A percentile compares a stretch with the other conserved stretches of the same genome.
Conservation (phyloP, 2,113 vertebrate genomes). For the Oxygymnocypris stewartii region DNA sequence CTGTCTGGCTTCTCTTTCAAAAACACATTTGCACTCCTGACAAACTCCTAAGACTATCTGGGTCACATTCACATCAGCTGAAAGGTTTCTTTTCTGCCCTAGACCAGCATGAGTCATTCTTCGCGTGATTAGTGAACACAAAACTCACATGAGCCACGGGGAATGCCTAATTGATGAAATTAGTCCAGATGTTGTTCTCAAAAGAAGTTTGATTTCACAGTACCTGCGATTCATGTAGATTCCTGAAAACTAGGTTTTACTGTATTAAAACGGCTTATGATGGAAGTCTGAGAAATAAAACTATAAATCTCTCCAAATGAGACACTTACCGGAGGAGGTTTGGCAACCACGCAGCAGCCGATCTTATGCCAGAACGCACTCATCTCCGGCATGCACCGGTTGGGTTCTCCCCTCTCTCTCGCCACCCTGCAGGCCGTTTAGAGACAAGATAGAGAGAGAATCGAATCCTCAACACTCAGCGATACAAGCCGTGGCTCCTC, state of each 20-base stretch:
- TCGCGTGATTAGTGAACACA: constrained; percentile 3
- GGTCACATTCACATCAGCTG: constrained; percentile 46
- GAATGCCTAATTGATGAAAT: constrained; percentile 21
- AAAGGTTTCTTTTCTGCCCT: constrained; percentile 32
- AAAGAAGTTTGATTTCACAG: background rate
- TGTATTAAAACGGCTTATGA: background rate
- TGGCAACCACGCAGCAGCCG: constrained; percentile 91
- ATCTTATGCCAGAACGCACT: constrained; percentile 97
- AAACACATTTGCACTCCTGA: constrained; percentile 42
- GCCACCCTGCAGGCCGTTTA: constrained; percentile 65
- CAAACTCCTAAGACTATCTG: constrained; percentile 39
- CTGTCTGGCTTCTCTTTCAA: constrained; percentile 38
- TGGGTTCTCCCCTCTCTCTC: constrained; percentile 58
- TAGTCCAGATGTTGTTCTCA: constrained; percentile 34
- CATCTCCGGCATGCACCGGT: constrained; percentile 72
- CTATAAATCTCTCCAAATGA: background rate
- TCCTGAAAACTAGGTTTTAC: background rate
- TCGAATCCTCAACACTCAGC: background rate
- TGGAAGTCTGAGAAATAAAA: background rate
- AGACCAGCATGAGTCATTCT: constrained; percentile 27
- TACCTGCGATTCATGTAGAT: constrained; percentile 11
- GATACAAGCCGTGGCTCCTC: background rate
- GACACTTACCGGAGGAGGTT: constrained; percentile 85
- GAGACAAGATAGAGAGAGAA: constrained; percentile 16
- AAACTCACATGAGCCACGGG: constrained; percentile 20